phyloP scores from a whole-genome alignment of 2,113 vertebrate genomes.

The Catharus bicknelli region DNA sequence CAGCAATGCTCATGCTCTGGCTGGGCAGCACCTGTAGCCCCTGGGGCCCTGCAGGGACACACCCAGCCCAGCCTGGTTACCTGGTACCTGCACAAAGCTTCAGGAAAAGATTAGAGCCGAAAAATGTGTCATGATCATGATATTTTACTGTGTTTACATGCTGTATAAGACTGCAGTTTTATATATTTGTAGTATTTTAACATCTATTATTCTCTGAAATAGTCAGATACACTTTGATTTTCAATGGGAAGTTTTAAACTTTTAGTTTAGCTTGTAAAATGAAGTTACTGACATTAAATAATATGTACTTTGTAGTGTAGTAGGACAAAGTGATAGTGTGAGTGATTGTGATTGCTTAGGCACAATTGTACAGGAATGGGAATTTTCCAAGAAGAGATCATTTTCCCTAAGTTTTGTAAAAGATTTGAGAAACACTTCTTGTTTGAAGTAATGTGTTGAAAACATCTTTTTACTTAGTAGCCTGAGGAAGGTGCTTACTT shows the following conservation, averaged over 20 bases:
- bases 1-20: too few relatives aligned
- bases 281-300: neutral
- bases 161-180: neutral
- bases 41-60: fast-evolving
- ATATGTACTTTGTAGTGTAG: neutral
- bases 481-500: neutral
- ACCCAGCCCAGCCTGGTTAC: neutral
- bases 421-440: neutral
- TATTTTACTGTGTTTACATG: neutral
- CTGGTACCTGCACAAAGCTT: neutral
- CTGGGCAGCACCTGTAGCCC: fast-evolving
- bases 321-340: neutral
- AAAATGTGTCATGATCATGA: neutral
- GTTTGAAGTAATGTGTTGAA: neutral
- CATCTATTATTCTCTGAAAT: neutral
- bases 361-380: neutral
- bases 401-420: neutral
- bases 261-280: neutral
- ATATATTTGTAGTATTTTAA: neutral
- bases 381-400: neutral
- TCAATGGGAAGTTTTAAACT: neutral
- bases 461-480: neutral
- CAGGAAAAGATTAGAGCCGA: neutral
- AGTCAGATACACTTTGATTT: neutral
- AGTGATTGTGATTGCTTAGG: neutral